These are phyloP conservation scores for Aquatica leii DNA, from an alignment of 2,888 invertebrate genomes.

Conservation along the genomic window DNA sequence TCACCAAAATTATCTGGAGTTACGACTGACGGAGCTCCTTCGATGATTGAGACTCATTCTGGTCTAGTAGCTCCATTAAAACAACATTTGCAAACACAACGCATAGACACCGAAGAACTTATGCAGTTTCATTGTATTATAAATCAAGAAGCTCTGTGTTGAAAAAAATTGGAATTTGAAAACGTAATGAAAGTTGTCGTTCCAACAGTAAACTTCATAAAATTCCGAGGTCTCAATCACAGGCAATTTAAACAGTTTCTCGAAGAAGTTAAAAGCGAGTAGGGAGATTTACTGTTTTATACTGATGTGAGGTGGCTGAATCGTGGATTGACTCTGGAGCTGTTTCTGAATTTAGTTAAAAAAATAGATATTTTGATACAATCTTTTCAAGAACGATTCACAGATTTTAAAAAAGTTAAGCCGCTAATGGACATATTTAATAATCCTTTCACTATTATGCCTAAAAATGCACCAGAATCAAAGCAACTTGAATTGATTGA, in stretches of 20 bases:
- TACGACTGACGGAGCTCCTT: slow-evolving; percentile 13
- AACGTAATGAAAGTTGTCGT: slow-evolving; percentile 12
- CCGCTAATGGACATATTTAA: background rate
- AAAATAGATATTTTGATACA: background rate
- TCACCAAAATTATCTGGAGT: slow-evolving; percentile 14
- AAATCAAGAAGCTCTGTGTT: slow-evolving; percentile 7
- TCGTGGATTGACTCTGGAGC: slow-evolving; percentile 3
- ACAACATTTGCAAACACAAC: too few species aligned
- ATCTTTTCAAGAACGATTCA: background rate
- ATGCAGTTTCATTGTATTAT: slow-evolving; percentile 16
- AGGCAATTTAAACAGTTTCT: slow-evolving; percentile 4
- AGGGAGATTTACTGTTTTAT: slow-evolving; percentile 11
- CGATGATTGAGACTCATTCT: slow-evolving; percentile 12
- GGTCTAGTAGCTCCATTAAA: slow-evolving; percentile 17
- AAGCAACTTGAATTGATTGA: background rate
- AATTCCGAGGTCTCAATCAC: slow-evolving; percentile 17
- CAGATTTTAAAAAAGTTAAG: background rate
- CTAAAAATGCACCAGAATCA: background rate
- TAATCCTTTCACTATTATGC: background rate
- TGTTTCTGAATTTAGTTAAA: background rate
- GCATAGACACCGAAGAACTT: background rate
- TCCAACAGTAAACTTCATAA: slow-evolving; percentile 16
- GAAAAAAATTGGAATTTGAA: background rate
- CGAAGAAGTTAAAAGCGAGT: slow-evolving; percentile 7
- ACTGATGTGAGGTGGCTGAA: slow-evolving; percentile 10